phyloP scores from a whole-genome alignment of 2,888 invertebrate genomes.

The Phalera bucephala region DNA sequence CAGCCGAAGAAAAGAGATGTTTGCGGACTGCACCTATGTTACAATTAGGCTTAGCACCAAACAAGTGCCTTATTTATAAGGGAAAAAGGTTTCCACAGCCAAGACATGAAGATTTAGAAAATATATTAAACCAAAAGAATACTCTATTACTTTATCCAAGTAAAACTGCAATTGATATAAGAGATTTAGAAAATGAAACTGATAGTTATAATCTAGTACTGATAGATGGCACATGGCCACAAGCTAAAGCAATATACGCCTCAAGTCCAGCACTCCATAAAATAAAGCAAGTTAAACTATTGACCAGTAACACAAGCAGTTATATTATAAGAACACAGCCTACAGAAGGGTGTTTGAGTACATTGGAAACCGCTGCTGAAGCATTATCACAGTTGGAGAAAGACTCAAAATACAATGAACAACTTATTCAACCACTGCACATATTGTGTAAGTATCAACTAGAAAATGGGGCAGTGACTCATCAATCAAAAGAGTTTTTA shows the following conservation, averaged over 20 bases:
- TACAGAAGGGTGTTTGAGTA: conserved; percentile 95
- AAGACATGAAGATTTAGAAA: conserved; percentile 85
- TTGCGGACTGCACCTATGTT: conserved; percentile 96
- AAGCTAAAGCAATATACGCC: conserved; percentile 95
- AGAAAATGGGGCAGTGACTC: conserved; percentile 95
- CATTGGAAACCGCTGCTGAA: conserved; percentile 92
- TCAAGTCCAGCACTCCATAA: conserved; percentile 89
- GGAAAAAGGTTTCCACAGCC: conserved; percentile 93
- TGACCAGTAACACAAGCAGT: conserved; percentile 88
- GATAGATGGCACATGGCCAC: conserved; percentile 98
- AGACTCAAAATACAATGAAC: conserved; percentile 84
- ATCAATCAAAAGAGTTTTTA: conserved; percentile 95
- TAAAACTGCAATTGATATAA: conserved; percentile 87
- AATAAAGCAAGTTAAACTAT: conserved; percentile 91
- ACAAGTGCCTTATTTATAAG: conserved; percentile 90
- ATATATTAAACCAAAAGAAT: conserved; percentile 85
- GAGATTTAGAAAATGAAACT: conserved; percentile 64
- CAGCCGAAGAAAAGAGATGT: conserved; percentile 95
- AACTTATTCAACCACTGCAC: conserved; percentile 90
- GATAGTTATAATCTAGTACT: conserved; percentile 90
- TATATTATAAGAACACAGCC: conserved; percentile 97
- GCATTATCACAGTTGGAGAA: conserved; percentile 91
- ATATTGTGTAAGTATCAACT: conserved; percentile 94
- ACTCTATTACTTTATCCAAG: conserved; percentile 93
- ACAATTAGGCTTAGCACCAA: conserved; percentile 87